phyloP scores from a whole-genome alignment of 1,140 invertebrate species.

The Saccostrea glomerata region DNA sequence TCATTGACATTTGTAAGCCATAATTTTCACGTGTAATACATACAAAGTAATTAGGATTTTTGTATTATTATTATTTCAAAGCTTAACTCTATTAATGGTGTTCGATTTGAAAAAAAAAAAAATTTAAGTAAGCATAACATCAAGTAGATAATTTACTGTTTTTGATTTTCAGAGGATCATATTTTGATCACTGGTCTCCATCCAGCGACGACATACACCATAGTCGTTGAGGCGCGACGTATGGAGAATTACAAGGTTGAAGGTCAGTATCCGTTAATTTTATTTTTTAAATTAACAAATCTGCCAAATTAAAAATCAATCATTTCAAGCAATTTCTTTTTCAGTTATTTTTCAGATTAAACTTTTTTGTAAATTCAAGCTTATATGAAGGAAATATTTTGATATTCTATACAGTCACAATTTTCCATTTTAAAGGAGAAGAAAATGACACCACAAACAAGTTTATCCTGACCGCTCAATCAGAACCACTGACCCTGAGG shows the following conservation, averaged over 20 bases:
- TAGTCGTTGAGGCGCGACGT: slow-evolving; percentile 78
- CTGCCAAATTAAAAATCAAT: neutral
- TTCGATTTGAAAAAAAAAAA: too few species aligned
- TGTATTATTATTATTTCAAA: too few species aligned
- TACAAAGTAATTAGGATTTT: too few species aligned
- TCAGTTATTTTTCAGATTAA: neutral
- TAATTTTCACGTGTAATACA: too few species aligned
- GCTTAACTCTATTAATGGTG: too few species aligned
- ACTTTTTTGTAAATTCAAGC: neutral
- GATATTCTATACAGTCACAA: neutral
- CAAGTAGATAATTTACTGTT: neutral
- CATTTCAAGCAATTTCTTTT: neutral
- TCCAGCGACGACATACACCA: slow-evolving; percentile 75
- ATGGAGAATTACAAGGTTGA: slow-evolving; percentile 74
- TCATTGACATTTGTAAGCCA: too few species aligned
- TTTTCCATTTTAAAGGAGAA: slow-evolving; percentile 45
- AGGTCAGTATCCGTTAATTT: neutral
- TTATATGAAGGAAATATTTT: neutral
- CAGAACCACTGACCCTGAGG: slow-evolving; percentile 73
- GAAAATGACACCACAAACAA: slow-evolving; percentile 67
- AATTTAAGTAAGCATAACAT: neutral
- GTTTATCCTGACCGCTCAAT: slow-evolving; percentile 76
- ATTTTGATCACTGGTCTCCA: slow-evolving; percentile 74
- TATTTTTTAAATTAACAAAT: neutral
- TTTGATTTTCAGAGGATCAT: slow-evolving; percentile 74